Evolutionary conservation across 2,113 vertebrate species (phyloP).

Genomic region (Cyanoderma ruficeps): DNA sequence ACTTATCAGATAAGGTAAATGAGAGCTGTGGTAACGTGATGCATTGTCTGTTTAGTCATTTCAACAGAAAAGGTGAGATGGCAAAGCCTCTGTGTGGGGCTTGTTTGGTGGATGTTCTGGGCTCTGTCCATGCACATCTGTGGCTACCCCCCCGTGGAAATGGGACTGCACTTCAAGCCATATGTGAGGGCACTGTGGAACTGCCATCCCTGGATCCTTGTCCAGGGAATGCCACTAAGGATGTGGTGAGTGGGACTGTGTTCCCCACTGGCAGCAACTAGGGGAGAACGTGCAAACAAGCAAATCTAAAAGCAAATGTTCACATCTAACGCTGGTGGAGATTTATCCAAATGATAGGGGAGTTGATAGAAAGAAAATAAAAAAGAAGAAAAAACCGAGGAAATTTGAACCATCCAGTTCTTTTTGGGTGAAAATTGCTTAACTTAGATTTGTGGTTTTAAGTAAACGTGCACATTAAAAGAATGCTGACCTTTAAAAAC

Average conservation of each 20-base stretch:
- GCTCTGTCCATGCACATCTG: neutral
- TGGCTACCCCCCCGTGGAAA: neutral
- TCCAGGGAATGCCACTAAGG: neutral
- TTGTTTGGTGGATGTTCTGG: neutral
- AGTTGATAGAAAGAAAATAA: neutral
- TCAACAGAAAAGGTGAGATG: neutral
- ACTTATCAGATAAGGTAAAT: neutral
- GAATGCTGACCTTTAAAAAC: slow-evolving; percentile 52
- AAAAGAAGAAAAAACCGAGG: neutral
- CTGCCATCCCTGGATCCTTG: neutral
- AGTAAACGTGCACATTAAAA: neutral
- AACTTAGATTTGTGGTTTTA: slow-evolving; percentile 47
- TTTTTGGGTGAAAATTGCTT: slow-evolving; percentile 31
- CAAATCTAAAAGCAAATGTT: neutral
- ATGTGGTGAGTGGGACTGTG: neutral
- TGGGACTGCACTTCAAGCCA: neutral
- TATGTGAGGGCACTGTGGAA: neutral
- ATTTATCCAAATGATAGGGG: neutral
- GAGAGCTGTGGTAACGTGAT: neutral
- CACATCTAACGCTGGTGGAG: neutral
- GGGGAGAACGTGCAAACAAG: neutral
- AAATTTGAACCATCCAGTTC: neutral
- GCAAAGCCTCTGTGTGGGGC: neutral
- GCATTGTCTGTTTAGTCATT: neutral
- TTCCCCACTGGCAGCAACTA: neutral